Evolutionary conservation across 2,797 vertebrate species (phyloP), one percentile per base, ranked within the genome.

Genomic region (Sparus aurata): DNA sequence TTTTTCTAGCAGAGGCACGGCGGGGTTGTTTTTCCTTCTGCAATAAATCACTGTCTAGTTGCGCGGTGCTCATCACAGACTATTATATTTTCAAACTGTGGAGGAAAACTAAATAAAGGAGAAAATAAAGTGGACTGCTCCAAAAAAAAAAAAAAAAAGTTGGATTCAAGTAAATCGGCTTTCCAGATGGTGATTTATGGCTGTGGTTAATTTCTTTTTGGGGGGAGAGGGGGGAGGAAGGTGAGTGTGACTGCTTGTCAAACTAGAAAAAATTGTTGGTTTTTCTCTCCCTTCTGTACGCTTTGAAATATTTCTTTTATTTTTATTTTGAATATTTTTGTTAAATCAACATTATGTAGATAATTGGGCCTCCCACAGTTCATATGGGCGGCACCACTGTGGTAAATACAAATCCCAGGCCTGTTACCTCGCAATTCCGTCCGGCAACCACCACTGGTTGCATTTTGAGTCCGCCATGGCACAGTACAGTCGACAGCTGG

Each of bases 41-140:
- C 54, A 53, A 88, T 91, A 63, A 77, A 90, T 91, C 85, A 87
- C 53, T 62, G 80, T 79, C 77, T 80, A 1, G 67, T 87, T 84
- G 63, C 30, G 10, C 61, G 13, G 27, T 41, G 54, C 57, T 85
- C 68, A 77, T 87, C 78, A 75, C 65, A 81, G 50, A 45, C 18
- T 18, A 53, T 86, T 79, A 77, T 61, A 63, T 74, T 76, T 76
- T 67, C 62, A 81, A 82, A 84, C 59, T 13, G 45, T 20, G 67
- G 50, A 50, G 25, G 38, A 25, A 66, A 34, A 83, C 76, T 67
- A 45, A 81, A 78, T 16, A 60, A 52, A 10, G 47, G 70, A 41
- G 34, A 52, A 79, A 81, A 83, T 62, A 22, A 66, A 65, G 30
- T 68, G 20, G 27, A 41, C 22, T 12, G 13, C 34, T 53, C 23